Evolutionary conservation across 2,888 invertebrate genomes (phyloP).

Genomic region (Labia minor): DNA sequence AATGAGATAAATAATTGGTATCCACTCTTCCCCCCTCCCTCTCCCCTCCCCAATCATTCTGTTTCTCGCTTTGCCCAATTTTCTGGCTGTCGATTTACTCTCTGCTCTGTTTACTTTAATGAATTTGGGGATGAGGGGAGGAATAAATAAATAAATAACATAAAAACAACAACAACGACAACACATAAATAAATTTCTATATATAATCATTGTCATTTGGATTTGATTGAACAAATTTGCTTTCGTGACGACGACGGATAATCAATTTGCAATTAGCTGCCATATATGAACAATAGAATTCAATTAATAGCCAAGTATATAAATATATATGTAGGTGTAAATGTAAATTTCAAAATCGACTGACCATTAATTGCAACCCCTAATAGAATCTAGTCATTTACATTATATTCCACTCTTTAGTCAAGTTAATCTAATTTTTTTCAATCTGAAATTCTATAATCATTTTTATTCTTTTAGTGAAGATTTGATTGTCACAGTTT

Average conservation of each 20-base stretch:
- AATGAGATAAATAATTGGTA: constrained; percentile 13
- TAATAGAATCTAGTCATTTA: not conserved
- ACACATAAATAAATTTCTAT: not conserved
- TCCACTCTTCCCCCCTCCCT: not conserved
- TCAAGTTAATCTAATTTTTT: not conserved
- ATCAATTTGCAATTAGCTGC: constrained; percentile 13
- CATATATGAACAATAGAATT: constrained; percentile 1
- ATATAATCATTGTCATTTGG: not conserved
- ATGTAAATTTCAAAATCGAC: constrained; percentile 8
- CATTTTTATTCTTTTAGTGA: not conserved
- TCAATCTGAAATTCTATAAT: not conserved
- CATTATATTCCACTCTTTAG: not conserved
- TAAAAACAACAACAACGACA: too few relatives aligned
- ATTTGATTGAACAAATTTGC: constrained; percentile 13
- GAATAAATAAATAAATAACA: too few relatives aligned
- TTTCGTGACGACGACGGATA: constrained; percentile 3
- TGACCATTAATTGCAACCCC: not conserved
- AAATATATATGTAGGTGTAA: not conserved
- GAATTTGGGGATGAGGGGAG: too few relatives aligned
- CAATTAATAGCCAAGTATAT: not conserved
- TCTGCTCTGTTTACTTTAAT: constrained; percentile 9
- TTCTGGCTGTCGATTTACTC: constrained; percentile 5
- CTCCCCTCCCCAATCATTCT: not conserved
- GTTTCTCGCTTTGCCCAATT: not conserved
- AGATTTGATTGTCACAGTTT: not conserved